Conservation (phyloP, 2,888 invertebrate genomes). For the Pseudanteris insignis region DNA sequence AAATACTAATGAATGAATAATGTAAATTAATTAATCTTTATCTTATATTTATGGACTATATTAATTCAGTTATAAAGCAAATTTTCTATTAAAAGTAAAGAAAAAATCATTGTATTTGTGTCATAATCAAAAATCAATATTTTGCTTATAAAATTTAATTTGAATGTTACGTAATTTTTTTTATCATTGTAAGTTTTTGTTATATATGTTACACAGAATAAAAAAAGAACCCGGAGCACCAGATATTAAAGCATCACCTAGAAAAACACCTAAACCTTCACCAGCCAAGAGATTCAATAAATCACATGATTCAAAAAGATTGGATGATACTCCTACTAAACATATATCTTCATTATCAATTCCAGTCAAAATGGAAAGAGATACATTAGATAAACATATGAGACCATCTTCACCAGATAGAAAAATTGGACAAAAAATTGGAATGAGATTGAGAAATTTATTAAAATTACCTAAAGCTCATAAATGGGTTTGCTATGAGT, state of each 20-base stretch:
- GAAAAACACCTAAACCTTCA: slow-evolving; percentile 72
- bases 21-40: too few species aligned
- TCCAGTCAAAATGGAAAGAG: slow-evolving; percentile 61
- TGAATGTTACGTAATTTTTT: not conserved
- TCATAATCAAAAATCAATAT: too few species aligned
- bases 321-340: slow-evolving; percentile 36
- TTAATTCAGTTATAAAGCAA: too few species aligned
- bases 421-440: slow-evolving; percentile 88
- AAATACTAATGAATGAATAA: too few species aligned
- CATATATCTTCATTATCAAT: slow-evolving; percentile 55
- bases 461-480: slow-evolving; percentile 98
- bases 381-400: slow-evolving; percentile 53
- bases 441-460: slow-evolving; percentile 87
- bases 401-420: slow-evolving; percentile 75
- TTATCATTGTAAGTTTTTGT: not conserved
- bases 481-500: slow-evolving; percentile 99
- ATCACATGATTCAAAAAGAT: slow-evolving; percentile 51
- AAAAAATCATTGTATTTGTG: too few species aligned
- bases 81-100: too few species aligned
- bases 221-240: slow-evolving; percentile 61
- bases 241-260: slow-evolving; percentile 71
- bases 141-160: too few species aligned
- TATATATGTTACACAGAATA: slow-evolving; percentile 56
- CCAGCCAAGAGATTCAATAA: slow-evolving; percentile 64
- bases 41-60: too few species aligned